phyloP scores from a whole-genome alignment of 2,797 vertebrate species.

The Neomorphus geoffroyi region DNA sequence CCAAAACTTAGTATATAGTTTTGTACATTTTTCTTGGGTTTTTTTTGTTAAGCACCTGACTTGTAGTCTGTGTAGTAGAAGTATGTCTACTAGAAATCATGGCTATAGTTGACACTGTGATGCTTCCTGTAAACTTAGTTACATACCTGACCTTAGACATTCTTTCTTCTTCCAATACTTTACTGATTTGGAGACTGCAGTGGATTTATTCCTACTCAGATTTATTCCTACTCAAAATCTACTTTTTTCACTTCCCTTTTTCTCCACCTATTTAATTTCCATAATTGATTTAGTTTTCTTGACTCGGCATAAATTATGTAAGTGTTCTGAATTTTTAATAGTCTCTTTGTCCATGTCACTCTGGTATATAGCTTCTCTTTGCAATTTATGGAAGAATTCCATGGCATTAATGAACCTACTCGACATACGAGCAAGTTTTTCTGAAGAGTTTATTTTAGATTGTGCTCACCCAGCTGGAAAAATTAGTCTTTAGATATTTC shows the following conservation, averaged over 20 bases:
- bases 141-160: not conserved
- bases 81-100: not conserved
- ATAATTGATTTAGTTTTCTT: slow-evolving; percentile 30
- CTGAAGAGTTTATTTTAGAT: not conserved
- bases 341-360: not conserved
- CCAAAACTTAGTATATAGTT: not conserved
- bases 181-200: not conserved
- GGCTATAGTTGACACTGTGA: not conserved
- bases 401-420: not conserved
- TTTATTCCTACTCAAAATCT: slow-evolving; percentile 7
- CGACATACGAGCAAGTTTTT: not conserved
- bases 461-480: not conserved
- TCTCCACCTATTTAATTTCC: not conserved
- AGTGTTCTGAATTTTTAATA: slow-evolving; percentile 38
- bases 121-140: not conserved
- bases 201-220: not conserved
- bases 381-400: not conserved
- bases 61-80: not conserved
- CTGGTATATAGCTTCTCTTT: not conserved
- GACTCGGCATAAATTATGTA: slow-evolving; percentile 27
- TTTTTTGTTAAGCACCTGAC: not conserved
- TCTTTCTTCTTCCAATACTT: not conserved
- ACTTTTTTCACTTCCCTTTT: not conserved
- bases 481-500: not conserved
- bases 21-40: not conserved